Evolutionary conservation across 2,888 invertebrate species (phyloP).

Genomic region (Drosophila birchii): DNA sequence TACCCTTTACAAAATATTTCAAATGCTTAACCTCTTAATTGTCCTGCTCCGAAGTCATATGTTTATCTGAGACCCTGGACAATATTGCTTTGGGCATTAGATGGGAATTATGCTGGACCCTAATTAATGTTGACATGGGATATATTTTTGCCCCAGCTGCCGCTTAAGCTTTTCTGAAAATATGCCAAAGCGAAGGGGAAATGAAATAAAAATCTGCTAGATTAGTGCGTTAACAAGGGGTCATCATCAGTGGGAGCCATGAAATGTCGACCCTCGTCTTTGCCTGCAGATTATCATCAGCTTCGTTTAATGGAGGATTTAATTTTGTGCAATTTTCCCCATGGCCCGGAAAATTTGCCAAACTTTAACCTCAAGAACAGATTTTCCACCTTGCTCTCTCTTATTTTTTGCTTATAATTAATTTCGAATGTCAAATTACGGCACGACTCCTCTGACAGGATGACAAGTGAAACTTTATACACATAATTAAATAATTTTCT

Average conservation of each 20-base stretch:
- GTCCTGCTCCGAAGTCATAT: constrained; percentile 45
- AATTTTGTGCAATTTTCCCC: constrained; percentile 23
- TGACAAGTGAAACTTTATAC: constrained; percentile 66
- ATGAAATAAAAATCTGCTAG: constrained; percentile 51
- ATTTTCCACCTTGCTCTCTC: constrained; percentile 5
- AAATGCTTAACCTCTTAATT: constrained; percentile 20
- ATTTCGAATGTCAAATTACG: constrained; percentile 61
- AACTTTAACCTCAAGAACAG: constrained; percentile 42
- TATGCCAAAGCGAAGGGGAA: constrained; percentile 53
- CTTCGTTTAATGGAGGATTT: constrained; percentile 40
- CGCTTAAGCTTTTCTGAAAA: constrained; percentile 47
- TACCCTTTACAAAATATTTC: constrained; percentile 21
- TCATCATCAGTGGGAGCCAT: constrained; percentile 43
- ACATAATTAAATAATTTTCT: constrained; percentile 73
- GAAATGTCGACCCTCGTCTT: constrained; percentile 68
- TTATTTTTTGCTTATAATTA: constrained; percentile 57
- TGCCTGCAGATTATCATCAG: constrained; percentile 44
- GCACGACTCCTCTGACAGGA: constrained; percentile 31
- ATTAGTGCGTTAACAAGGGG: constrained; percentile 76
- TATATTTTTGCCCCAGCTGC: constrained; percentile 36
- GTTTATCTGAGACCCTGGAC: constrained; percentile 36
- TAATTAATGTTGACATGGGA: constrained; percentile 79
- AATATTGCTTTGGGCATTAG: constrained; percentile 53
- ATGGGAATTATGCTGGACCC: constrained; percentile 71
- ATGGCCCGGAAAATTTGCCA: constrained; percentile 28